phyloP scores from a whole-genome alignment of 1,140 invertebrate species.

The Epicauta chinensis region DNA sequence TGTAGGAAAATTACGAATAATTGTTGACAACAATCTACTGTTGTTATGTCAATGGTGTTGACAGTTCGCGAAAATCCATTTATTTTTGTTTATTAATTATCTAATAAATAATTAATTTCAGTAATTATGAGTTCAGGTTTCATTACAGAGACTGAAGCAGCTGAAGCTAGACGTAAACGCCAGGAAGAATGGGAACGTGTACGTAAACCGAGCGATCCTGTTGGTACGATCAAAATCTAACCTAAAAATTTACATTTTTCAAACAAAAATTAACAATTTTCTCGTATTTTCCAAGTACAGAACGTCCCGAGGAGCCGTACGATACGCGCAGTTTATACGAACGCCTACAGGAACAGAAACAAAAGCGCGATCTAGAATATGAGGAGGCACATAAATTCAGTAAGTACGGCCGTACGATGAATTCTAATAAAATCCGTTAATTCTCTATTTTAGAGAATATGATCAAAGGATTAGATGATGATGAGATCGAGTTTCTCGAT shows the following conservation, averaged over 20 bases:
- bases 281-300: conserved; percentile 47
- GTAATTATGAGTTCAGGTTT: conserved; percentile 79
- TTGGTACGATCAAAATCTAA: conserved; percentile 53
- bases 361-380: conserved; percentile 85
- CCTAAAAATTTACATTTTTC: background rate
- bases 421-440: background rate
- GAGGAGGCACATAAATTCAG: conserved; percentile 92
- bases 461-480: conserved; percentile 90
- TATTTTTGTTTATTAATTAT: conserved; percentile 3
- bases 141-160: conserved; percentile 78
- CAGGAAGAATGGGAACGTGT: conserved; percentile 96
- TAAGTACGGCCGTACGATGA: conserved; percentile 47
- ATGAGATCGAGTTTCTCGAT: conserved; percentile 91
- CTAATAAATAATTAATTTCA: background rate
- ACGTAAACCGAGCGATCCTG: conserved; percentile 77
- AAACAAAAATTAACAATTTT: background rate
- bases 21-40: too few relatives aligned
- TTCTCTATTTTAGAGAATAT: conserved; percentile 70
- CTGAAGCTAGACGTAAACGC: conserved; percentile 66
- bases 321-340: conserved; percentile 83
- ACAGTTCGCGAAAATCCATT: background rate
- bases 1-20: background rate
- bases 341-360: conserved; percentile 83
- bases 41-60: too few relatives aligned
- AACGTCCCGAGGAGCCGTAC: conserved; percentile 75